Base-by-base conservation (phyloP, 2,888 invertebrate species). In the Rhingia campestris region DNA sequence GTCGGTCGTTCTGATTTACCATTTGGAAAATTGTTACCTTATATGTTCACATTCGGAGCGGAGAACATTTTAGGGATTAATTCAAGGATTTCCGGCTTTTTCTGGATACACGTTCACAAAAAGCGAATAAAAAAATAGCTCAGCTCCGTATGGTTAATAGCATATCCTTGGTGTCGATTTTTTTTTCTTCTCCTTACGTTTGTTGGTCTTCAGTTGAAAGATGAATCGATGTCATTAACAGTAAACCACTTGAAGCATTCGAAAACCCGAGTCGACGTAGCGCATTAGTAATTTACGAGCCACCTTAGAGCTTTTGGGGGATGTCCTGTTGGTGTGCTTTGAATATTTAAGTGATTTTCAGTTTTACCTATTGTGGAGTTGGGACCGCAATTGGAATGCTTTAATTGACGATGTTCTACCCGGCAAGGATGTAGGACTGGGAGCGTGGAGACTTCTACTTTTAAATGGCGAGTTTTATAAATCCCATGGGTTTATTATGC, bases 211-310 rank as follows among this genome's bases (percentile, higher is more conserved):
- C 49, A 49, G 22, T 49, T 49, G 49, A 69, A 75, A 49, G 66
- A 76, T 54, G 64, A 76, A 72, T 66, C 47, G 70, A 66, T 70
- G 53, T 43, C 58, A 58, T 79, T 79, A 64, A 53, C 49, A 56
- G 30, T 64, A 49, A 47, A 59, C 59, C 54, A 41, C 47, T 66
- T 12, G 35, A 64, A 37, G 30, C 76, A 67, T 61, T 59, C 58
- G 41, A 59, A 49, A 67, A 51, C 67, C 37, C 30, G 30, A 30
- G 33, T 59, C 49, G 58, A 49, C 49, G 41, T 39, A 49, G 14
- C 73, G 73, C 73, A 73, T 79, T 73, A 73, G 66, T 79, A 66
- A 73, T 73, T 73, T 79, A 79, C 77, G 66, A 79, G 53, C 47
- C 54, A n/a, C 45, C 22, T 22, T 22, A 22, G 22, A 22, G 39